A percentile compares a stretch with the other conserved stretches of the same genome.
Conservation (phyloP, 2,797 vertebrate genomes). For the Cichlasoma orientale region DNA sequence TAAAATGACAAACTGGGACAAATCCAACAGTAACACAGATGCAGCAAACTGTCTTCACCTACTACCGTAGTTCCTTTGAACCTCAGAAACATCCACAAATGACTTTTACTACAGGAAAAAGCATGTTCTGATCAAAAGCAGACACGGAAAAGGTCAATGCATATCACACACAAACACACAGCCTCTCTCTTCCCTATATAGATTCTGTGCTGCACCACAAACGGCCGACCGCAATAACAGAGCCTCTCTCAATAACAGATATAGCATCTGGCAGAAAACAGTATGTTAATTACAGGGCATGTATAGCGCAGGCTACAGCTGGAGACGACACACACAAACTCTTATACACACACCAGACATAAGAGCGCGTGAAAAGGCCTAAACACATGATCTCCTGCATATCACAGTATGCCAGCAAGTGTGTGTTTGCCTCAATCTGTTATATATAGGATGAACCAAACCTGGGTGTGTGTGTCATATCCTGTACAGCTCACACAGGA, state of each 20-base stretch:
- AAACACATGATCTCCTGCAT: slow-evolving; percentile 20
- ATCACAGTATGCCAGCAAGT: neutral
- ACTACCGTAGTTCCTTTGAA: neutral
- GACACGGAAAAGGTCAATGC: neutral
- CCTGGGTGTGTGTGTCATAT: neutral
- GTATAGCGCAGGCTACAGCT: slow-evolving; percentile 44
- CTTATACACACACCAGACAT: slow-evolving; percentile 27
- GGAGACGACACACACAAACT: slow-evolving; percentile 24
- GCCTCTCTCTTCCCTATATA: slow-evolving; percentile 36
- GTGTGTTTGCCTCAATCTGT: slow-evolving; percentile 18
- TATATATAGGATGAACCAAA: neutral
- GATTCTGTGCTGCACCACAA: slow-evolving; percentile 48
- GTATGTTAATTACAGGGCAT: slow-evolving; percentile 75
- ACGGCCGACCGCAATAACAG: slow-evolving; percentile 51
- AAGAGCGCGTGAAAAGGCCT: slow-evolving; percentile 28
- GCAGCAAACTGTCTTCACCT: neutral
- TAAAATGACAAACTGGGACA: neutral
- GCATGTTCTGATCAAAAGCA: slow-evolving; percentile 1
- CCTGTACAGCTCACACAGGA: neutral
- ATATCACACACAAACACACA: slow-evolving; percentile 10
- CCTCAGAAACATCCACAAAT: neutral
- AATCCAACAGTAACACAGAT: neutral
- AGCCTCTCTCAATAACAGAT: slow-evolving; percentile 63
- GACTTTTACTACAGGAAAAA: neutral
- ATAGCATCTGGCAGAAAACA: slow-evolving; percentile 72